phyloP scores from a whole-genome alignment of 2,113 vertebrate species.

The Connochaetes taurinus region DNA sequence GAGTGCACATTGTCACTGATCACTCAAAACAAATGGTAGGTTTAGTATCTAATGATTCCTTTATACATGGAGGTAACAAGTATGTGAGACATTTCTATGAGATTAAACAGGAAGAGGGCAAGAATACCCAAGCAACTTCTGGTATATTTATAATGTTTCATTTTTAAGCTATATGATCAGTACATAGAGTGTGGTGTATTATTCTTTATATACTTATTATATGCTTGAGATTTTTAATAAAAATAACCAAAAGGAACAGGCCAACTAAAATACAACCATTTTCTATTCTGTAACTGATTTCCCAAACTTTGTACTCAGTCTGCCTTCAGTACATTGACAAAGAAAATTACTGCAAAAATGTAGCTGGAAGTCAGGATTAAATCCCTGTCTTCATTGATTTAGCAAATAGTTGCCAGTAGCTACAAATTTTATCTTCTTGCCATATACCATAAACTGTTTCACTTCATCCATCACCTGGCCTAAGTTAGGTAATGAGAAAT shows the following conservation, averaged over 20 bases:
- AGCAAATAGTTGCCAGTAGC: neutral
- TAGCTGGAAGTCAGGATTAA: neutral
- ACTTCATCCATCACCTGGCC: neutral
- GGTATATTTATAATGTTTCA: neutral
- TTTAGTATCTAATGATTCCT: neutral
- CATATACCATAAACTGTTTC: neutral
- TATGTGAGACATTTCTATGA: neutral
- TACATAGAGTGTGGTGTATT: neutral
- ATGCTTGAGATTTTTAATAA: neutral
- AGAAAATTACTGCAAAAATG: neutral
- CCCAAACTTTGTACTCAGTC: neutral
- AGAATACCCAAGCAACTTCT: neutral
- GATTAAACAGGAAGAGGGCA: neutral
- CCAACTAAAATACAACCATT: neutral
- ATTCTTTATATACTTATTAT: neutral
- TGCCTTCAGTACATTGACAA: neutral
- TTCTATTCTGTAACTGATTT: neutral
- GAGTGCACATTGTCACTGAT: neutral
- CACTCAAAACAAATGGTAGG: neutral
- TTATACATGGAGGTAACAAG: neutral
- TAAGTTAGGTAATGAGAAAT: neutral
- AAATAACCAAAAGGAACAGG: neutral
- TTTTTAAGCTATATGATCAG: neutral
- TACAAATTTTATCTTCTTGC: neutral
- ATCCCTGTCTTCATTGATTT: neutral